phyloP scores from a whole-genome alignment of 2,113 vertebrate species.

The Acanthisitta chloris region DNA sequence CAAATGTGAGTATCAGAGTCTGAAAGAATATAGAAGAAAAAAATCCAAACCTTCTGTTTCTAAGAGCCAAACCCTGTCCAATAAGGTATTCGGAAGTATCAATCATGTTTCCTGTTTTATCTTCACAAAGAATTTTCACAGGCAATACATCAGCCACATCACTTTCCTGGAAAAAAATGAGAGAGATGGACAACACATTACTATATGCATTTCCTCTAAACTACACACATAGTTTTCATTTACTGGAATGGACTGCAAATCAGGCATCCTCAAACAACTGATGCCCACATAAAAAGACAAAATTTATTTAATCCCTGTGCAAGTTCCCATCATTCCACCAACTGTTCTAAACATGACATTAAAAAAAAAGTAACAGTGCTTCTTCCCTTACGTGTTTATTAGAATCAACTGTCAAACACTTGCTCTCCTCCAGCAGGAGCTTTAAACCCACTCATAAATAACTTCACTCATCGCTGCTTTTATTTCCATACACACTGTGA shows the following conservation, averaged over 20 bases:
- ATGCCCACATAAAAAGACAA: neutral
- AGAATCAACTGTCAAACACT: neutral
- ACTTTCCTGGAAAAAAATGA: slow-evolving; percentile 71
- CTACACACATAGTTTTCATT: neutral
- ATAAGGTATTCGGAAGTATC: slow-evolving; percentile 86
- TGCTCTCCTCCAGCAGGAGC: neutral
- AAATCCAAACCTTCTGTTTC: slow-evolving; percentile 72
- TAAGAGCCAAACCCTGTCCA: slow-evolving; percentile 86
- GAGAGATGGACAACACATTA: neutral
- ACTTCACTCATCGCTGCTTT: neutral
- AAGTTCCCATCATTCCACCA: neutral
- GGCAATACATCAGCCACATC: slow-evolving; percentile 68
- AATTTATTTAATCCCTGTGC: neutral
- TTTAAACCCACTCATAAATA: neutral
- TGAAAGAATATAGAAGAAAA: neutral
- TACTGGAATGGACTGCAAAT: neutral
- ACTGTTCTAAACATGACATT: neutral
- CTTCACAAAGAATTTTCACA: slow-evolving; percentile 79
- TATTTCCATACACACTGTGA: neutral
- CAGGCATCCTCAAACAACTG: neutral
- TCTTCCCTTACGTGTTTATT: neutral
- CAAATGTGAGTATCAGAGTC: neutral
- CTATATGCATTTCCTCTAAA: neutral
- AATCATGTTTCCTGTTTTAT: slow-evolving; percentile 72
- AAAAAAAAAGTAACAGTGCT: neutral